phyloP scores from a whole-genome alignment of 2,113 vertebrate species.

The Etheostoma spectabile region DNA sequence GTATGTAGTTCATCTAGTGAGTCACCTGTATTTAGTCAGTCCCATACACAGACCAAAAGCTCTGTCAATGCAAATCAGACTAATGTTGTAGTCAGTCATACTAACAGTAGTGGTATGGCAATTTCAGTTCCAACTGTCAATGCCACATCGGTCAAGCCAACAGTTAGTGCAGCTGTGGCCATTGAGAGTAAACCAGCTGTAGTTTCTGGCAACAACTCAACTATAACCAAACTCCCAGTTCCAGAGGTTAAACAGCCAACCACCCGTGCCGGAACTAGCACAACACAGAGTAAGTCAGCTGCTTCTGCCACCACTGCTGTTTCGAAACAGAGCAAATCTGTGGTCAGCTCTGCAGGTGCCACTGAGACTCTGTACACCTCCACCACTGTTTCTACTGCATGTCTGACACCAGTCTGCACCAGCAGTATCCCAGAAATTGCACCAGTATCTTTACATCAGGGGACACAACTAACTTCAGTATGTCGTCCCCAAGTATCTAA shows the following conservation, averaged over 20 bases:
- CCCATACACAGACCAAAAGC: conserved; percentile 38
- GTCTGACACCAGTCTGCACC: conserved; percentile 41
- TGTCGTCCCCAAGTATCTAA: conserved; percentile 49
- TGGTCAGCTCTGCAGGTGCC: conserved; percentile 32
- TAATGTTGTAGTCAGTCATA: conserved; percentile 29
- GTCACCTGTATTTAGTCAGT: conserved; percentile 17
- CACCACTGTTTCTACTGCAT: conserved; percentile 28
- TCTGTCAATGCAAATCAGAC: conserved; percentile 44
- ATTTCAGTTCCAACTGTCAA: conserved; percentile 40
- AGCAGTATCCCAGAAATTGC: conserved; percentile 37
- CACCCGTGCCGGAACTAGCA: conserved; percentile 24
- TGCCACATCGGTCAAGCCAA: conserved; percentile 35
- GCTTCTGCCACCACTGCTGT: background rate
- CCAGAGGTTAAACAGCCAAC: conserved; percentile 51
- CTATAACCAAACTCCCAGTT: conserved; percentile 48
- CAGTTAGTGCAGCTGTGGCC: conserved; percentile 36
- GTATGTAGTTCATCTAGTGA: conserved; percentile 54
- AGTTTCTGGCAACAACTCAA: conserved; percentile 35
- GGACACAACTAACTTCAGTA: conserved; percentile 32
- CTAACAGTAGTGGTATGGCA: conserved; percentile 17
- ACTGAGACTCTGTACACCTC: conserved; percentile 17
- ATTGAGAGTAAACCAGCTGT: conserved; percentile 51
- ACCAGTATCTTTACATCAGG: conserved; percentile 44
- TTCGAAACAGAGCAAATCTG: conserved; percentile 56
- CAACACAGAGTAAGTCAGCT: conserved; percentile 53